Conservation (phyloP, 92 coral and sea anemone genomes). For the Pocillopora meandrina region DNA sequence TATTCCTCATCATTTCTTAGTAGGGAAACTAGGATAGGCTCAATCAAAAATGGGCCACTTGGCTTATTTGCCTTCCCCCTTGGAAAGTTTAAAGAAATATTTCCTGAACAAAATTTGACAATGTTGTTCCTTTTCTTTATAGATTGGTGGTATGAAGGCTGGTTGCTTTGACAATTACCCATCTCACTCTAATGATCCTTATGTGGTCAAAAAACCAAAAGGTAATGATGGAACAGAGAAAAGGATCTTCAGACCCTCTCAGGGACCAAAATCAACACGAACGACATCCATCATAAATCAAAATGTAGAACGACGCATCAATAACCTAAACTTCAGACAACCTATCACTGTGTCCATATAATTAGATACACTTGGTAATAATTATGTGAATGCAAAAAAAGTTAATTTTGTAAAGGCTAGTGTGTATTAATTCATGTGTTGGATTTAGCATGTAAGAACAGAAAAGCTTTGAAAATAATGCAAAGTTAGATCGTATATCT, state of each 20-base stretch:
- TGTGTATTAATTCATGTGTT: too few species aligned
- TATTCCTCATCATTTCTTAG: too few species aligned
- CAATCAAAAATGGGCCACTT: too few species aligned
- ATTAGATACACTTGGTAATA: not conserved
- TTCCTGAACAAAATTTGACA: not conserved
- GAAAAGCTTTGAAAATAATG: not conserved
- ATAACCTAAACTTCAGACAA: constrained; percentile 80
- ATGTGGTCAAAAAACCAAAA: constrained; percentile 73
- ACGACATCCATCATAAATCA: constrained; percentile 80
- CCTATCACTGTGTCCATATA: constrained; percentile 64
- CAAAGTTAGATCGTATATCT: not conserved
- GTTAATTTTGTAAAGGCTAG: not conserved
- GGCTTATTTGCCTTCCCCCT: too few species aligned
- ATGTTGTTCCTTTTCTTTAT: not conserved
- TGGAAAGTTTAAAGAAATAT: too few species aligned
- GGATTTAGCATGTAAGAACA: too few species aligned
- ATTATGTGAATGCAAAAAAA: not conserved
- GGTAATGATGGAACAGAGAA: constrained; percentile 52
- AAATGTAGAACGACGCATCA: constrained; percentile 88
- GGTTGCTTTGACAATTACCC: constrained; percentile 93
- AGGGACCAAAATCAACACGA: constrained; percentile 97
- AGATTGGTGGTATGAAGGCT: constrained; percentile 94
- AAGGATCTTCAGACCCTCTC: constrained; percentile 91
- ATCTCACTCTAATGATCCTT: constrained; percentile 92
- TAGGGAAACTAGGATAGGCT: too few species aligned